Conservation (phyloP, 2,888 invertebrate species). For the Nipponacmea schrenckii region DNA sequence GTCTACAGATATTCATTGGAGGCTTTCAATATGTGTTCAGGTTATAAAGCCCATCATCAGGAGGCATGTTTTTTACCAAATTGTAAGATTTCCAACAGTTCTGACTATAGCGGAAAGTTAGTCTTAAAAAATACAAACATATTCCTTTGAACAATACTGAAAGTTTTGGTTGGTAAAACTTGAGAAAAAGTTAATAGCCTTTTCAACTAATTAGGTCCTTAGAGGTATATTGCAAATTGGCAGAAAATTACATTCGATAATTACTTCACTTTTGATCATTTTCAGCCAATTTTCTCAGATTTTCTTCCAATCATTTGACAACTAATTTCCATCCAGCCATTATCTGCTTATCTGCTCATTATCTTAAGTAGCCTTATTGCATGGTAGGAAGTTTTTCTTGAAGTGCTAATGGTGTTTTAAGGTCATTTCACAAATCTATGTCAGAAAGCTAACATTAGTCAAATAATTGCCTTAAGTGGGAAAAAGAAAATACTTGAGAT, state of each 20-base stretch:
- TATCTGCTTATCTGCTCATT: constrained; percentile 9
- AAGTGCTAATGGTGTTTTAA: background rate
- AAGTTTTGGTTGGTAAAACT: background rate
- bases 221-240: constrained; percentile 9
- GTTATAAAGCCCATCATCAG: no score
- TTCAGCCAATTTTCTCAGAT: constrained; percentile 8
- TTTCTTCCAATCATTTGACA: background rate
- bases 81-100: no score
- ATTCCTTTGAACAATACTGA: background rate
- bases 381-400: background rate
- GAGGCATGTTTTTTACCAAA: no score
- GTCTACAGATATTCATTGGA: no score
- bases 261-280: constrained; percentile 9
- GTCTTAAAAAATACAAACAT: no score
- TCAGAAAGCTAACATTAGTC: no score
- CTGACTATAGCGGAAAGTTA: no score
- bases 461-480: no score
- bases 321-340: background rate
- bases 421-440: background rate
- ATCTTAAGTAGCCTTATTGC: background rate
- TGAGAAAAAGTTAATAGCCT: background rate
- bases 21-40: no score
- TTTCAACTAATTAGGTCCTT: constrained; percentile 3
- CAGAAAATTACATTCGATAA: constrained; percentile 5
- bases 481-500: no score